These are phyloP conservation scores for Xylota sylvarum DNA, from an alignment of 2,888 invertebrate genomes.

Conservation along the genomic window DNA sequence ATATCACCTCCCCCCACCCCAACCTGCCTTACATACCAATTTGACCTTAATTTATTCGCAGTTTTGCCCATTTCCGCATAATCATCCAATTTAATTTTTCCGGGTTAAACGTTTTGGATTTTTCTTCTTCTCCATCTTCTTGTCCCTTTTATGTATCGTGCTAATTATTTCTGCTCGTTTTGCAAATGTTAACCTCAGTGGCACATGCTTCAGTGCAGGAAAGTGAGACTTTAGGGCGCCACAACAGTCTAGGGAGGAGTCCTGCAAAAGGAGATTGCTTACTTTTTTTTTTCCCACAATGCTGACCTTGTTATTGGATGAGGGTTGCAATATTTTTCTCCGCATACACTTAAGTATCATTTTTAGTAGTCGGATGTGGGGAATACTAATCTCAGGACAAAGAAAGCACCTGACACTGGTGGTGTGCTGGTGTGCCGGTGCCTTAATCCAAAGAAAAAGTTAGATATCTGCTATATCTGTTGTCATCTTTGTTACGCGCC, in stretches of 20 bases:
- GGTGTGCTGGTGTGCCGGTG: not conserved
- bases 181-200: conserved; percentile 68
- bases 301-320: conserved; percentile 43
- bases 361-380: conserved; percentile 36
- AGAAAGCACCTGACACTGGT: conserved; percentile 58
- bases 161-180: conserved; percentile 73
- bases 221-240: conserved; percentile 32
- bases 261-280: conserved; percentile 21
- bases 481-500: conserved; percentile 57
- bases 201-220: conserved; percentile 66
- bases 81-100: conserved; percentile 76
- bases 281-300: conserved; percentile 11
- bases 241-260: conserved; percentile 4
- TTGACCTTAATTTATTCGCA: conserved; percentile 66
- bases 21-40: conserved; percentile 17
- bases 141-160: conserved; percentile 52
- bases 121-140: conserved; percentile 19
- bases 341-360: conserved; percentile 58
- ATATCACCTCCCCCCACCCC: not conserved
- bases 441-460: conserved; percentile 7
- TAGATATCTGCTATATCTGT: conserved; percentile 40
- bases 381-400: conserved; percentile 15
- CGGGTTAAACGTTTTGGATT: conserved; percentile 62
- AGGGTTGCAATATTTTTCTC: conserved; percentile 59
- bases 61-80: conserved; percentile 68